Evolutionary conservation across 35 echinoderm and acorn worm genomes (phyloP).

Genomic region (Strongylocentrotus purpuratus): DNA sequence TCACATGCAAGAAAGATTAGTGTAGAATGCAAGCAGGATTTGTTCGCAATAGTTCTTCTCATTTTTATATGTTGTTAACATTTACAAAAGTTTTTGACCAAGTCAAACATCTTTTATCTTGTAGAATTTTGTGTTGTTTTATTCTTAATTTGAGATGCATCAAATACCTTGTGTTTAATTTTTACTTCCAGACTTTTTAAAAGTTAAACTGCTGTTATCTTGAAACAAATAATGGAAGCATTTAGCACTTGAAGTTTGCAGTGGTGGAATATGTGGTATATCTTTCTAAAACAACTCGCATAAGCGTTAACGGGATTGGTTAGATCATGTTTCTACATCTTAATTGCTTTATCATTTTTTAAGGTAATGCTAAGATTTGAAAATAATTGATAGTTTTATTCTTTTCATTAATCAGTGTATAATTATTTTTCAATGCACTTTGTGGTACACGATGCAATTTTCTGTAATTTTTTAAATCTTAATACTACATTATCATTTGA

Average conservation of each 20-base stretch:
- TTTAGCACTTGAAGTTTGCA: background rate
- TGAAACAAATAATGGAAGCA: background rate
- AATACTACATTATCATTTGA: background rate
- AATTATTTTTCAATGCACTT: background rate
- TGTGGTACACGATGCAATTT: background rate
- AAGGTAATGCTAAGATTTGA: too few species aligned
- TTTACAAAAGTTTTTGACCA: constrained; percentile 2
- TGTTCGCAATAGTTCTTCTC: background rate
- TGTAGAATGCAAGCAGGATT: background rate
- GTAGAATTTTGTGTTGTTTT: background rate
- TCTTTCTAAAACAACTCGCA: background rate
- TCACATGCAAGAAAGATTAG: background rate
- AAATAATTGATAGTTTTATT: background rate
- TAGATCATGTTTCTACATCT: background rate
- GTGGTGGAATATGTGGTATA: background rate
- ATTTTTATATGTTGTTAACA: background rate
- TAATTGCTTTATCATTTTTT: background rate
- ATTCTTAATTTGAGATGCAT: background rate
- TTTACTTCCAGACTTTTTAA: background rate
- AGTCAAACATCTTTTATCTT: background rate
- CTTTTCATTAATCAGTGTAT: background rate
- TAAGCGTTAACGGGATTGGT: background rate
- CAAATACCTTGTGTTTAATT: background rate
- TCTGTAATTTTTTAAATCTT: background rate
- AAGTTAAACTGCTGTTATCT: background rate